Percentiles rank a stretch among this genome's conserved stretches.
Evolutionary conservation across 1,140 invertebrate genomes (phyloP).

Genomic region (Cylas formicarius): DNA sequence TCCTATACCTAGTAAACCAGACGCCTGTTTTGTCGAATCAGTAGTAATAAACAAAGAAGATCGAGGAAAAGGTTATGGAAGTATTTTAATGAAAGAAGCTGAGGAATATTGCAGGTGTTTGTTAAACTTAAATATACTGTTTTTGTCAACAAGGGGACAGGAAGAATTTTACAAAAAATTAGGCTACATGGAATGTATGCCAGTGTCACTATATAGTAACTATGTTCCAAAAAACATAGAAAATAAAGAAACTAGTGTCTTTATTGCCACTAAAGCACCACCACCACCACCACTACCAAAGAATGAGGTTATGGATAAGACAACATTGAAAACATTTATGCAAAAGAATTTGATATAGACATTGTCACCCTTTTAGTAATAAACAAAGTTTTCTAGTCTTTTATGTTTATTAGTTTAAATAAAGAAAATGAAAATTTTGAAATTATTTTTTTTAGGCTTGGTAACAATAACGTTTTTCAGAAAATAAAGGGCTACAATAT

Average conservation of each 20-base stretch:
- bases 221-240: slow-evolving; percentile 16
- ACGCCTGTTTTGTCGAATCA: slow-evolving; percentile 68
- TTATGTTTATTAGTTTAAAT: slow-evolving; percentile 10
- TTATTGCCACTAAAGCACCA: slow-evolving; percentile 4
- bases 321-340: slow-evolving; percentile 35
- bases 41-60: slow-evolving; percentile 63
- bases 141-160: slow-evolving; percentile 69
- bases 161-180: slow-evolving; percentile 70
- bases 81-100: slow-evolving; percentile 57
- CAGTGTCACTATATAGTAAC: slow-evolving; percentile 58
- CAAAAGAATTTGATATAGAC: slow-evolving; percentile 25
- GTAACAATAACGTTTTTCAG: too few relatives aligned
- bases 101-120: slow-evolving; percentile 60
- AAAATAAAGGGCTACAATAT: too few relatives aligned
- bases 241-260: background rate
- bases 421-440: too few relatives aligned
- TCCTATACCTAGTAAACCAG: slow-evolving; percentile 53
- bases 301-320: slow-evolving; percentile 4
- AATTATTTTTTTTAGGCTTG: too few relatives aligned
- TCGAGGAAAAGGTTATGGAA: slow-evolving; percentile 66
- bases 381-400: background rate
- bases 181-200: slow-evolving; percentile 61
- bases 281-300: slow-evolving; percentile 21
- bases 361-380: background rate
- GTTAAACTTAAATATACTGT: slow-evolving; percentile 54